Conservation (phyloP, 2,888 invertebrate genomes). For the Melinopterus prodromus region DNA sequence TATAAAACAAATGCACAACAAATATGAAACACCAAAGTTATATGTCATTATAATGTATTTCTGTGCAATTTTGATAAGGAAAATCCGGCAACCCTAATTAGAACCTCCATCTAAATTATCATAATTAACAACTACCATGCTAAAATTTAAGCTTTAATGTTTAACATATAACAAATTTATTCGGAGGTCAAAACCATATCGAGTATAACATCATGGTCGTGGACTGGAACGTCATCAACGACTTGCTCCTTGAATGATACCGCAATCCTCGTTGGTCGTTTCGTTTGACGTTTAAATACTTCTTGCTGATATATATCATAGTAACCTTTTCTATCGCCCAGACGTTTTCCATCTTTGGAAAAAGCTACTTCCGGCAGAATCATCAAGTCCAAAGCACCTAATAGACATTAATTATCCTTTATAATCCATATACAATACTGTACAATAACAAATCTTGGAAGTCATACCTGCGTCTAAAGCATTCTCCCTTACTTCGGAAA, state of each 20-base stretch:
- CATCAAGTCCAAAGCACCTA: constrained; percentile 87
- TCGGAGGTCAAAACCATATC: constrained; percentile 72
- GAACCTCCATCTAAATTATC: too few relatives aligned
- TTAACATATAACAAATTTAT: constrained; percentile 38
- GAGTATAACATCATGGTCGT: constrained; percentile 75
- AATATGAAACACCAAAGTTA: too few relatives aligned
- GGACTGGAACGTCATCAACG: constrained; percentile 74
- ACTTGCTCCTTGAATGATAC: constrained; percentile 88
- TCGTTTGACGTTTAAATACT: constrained; percentile 52
- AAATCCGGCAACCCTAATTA: too few relatives aligned
- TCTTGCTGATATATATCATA: constrained; percentile 82
- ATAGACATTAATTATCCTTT: constrained; percentile 53
- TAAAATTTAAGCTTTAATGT: not conserved
- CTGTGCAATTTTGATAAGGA: too few relatives aligned
- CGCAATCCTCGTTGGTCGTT: constrained; percentile 67
- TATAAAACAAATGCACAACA: too few relatives aligned
- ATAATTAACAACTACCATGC: too few relatives aligned
- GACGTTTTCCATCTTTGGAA: constrained; percentile 73
- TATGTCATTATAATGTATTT: too few relatives aligned
- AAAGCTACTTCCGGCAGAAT: constrained; percentile 93
- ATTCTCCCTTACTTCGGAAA: constrained; percentile 74
- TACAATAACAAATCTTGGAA: not conserved
- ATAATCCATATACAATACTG: constrained; percentile 6
- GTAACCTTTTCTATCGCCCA: constrained; percentile 93
- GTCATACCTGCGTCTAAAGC: constrained; percentile 76